Percentiles rank a stretch among this genome's conserved stretches.
These are phyloP conservation scores for Decapterus maruadsi DNA, from an alignment of 2,797 vertebrate genomes.

Conservation along the genomic window DNA sequence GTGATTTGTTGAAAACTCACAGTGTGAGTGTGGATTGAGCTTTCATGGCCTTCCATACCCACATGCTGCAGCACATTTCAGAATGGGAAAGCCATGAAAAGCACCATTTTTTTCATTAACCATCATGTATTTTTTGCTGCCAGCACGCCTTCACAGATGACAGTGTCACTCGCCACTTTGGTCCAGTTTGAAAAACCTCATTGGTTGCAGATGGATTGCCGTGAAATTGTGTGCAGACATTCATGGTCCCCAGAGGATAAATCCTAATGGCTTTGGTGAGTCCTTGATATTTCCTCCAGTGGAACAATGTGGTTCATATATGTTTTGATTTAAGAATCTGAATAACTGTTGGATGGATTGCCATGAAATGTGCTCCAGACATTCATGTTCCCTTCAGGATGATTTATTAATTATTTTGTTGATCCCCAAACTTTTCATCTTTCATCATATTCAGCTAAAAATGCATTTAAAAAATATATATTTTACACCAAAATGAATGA, in stretches of 20 bases:
- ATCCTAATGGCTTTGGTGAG: neutral
- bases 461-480: too few relatives aligned
- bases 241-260: neutral
- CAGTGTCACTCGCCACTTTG: neutral
- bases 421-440: neutral
- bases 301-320: neutral
- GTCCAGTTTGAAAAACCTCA: neutral
- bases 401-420: neutral
- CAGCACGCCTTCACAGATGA: neutral
- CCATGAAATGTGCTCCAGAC: too few relatives aligned
- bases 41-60: neutral
- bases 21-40: neutral
- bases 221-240: neutral
- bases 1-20: constrained; percentile 2
- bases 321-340: neutral
- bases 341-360: neutral
- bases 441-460: neutral
- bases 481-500: neutral
- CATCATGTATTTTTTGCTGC: neutral
- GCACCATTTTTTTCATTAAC: neutral
- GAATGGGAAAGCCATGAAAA: neutral
- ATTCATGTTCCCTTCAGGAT: neutral
- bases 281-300: neutral
- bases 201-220: neutral
- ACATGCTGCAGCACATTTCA: neutral